These are phyloP conservation scores for Peromyscus attwateri DNA, from an alignment of 2,797 vertebrate species.

Conservation along the genomic window DNA sequence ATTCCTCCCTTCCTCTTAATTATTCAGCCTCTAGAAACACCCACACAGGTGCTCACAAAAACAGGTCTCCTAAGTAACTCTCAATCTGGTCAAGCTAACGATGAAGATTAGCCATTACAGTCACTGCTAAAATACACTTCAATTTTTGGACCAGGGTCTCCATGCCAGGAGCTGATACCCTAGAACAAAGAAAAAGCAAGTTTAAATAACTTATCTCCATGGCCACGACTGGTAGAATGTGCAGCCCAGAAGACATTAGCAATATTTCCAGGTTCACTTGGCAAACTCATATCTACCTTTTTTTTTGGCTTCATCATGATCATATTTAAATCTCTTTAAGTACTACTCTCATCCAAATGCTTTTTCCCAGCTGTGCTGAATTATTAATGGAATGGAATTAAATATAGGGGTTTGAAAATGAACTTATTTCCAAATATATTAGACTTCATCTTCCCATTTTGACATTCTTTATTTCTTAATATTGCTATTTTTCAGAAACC, in stretches of 20 bases:
- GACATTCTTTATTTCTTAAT: constrained; percentile 74
- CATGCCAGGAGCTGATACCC: not conserved
- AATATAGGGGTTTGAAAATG: constrained; percentile 81
- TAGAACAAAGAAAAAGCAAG: not conserved
- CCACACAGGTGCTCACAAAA: not conserved
- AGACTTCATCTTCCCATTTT: constrained; percentile 76
- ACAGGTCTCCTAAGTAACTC: not conserved
- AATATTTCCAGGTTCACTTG: constrained; percentile 11
- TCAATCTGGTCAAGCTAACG: not conserved
- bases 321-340: constrained; percentile 80
- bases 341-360: constrained; percentile 68
- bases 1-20: not conserved
- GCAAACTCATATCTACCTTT: constrained; percentile 63
- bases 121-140: not conserved
- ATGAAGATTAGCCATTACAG: not conserved
- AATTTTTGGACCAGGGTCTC: not conserved
- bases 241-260: not conserved
- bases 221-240: not conserved
- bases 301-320: constrained; percentile 60
- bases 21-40: not conserved
- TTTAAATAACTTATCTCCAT: not conserved
- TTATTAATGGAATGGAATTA: constrained; percentile 82
- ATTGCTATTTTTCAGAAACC: constrained; percentile 66
- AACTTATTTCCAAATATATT: constrained; percentile 83
- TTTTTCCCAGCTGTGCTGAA: constrained; percentile 77